phyloP scores from a whole-genome alignment of 37 sponge, comb jelly and placozoan genomes.

The Diacarnus erythraeanus region DNA sequence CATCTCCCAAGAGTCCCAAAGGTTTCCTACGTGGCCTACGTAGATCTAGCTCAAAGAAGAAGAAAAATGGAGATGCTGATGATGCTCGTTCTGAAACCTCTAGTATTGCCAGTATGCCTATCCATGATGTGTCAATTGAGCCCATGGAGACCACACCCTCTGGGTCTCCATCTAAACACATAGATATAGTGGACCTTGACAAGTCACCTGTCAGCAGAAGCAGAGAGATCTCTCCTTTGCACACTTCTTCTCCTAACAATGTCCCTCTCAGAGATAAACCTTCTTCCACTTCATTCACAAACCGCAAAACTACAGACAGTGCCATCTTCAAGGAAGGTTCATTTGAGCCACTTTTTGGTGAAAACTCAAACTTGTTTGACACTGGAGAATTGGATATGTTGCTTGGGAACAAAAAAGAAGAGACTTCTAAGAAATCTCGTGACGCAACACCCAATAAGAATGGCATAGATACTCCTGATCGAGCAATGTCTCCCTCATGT shows the following conservation, averaged over 20 bases:
- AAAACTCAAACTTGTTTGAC: constrained; percentile 34
- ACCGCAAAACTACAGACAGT: constrained; percentile 33
- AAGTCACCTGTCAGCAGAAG: background rate
- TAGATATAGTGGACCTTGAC: background rate
- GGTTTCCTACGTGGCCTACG: constrained; percentile 14
- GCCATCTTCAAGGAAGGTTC: constrained; percentile 18
- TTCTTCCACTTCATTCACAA: background rate
- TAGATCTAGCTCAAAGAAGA: constrained; percentile 23
- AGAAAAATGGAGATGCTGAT: constrained; percentile 13
- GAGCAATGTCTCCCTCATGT: background rate
- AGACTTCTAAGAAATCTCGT: background rate
- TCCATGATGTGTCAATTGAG: constrained; percentile 16
- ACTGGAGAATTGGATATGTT: constrained; percentile 30
- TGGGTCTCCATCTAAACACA: background rate
- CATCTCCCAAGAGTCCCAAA: background rate
- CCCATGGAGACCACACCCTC: constrained; percentile 5
- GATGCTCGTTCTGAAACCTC: constrained; percentile 58
- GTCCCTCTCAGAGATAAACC: background rate
- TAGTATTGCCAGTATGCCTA: constrained; percentile 42
- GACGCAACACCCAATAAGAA: background rate
- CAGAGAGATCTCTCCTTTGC: background rate
- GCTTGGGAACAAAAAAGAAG: constrained; percentile 28
- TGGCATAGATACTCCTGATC: background rate
- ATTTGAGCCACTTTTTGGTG: constrained; percentile 35
- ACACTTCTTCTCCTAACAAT: background rate